Evolutionary conservation across 2,113 vertebrate species (phyloP).

Genomic region (Actenoides lindsayi): DNA sequence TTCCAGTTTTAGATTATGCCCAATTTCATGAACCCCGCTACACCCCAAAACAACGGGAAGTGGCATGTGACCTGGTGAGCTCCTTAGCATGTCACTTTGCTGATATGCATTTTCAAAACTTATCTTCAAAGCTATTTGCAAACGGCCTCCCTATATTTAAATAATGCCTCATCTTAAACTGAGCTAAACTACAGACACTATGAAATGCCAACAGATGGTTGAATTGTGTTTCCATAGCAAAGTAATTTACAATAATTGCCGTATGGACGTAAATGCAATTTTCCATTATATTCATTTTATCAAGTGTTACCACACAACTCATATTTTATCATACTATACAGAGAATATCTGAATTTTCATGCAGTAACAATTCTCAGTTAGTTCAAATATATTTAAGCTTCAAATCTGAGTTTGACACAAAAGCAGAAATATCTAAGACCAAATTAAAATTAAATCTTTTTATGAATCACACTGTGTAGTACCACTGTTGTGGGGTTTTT

Average conservation of each 20-base stretch:
- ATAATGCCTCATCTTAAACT: constrained; percentile 73
- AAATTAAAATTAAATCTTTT: constrained; percentile 7
- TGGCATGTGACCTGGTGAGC: not conserved
- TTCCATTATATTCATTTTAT: constrained; percentile 81
- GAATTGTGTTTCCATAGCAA: constrained; percentile 85
- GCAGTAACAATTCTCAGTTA: constrained; percentile 50
- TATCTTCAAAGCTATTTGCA: constrained; percentile 47
- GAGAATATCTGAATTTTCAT: constrained; percentile 66
- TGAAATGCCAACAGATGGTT: constrained; percentile 83
- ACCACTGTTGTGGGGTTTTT: not conserved
- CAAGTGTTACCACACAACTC: constrained; percentile 77
- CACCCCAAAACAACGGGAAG: not conserved
- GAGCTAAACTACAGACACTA: constrained; percentile 71
- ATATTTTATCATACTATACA: constrained; percentile 70
- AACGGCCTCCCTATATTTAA: constrained; percentile 67
- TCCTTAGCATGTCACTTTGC: not conserved
- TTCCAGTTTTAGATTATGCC: not conserved
- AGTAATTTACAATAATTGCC: constrained; percentile 85
- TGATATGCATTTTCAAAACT: constrained; percentile 21
- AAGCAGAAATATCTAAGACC: not conserved
- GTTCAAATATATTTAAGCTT: constrained; percentile 49
- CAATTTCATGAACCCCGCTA: not conserved
- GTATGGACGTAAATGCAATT: constrained; percentile 79
- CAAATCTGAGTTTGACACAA: constrained; percentile 58
- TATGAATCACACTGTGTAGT: not conserved